Percentiles rank a stretch among this genome's conserved stretches.
phyloP scores from a whole-genome alignment of 2,797 vertebrate species.

The Pterois miles region DNA sequence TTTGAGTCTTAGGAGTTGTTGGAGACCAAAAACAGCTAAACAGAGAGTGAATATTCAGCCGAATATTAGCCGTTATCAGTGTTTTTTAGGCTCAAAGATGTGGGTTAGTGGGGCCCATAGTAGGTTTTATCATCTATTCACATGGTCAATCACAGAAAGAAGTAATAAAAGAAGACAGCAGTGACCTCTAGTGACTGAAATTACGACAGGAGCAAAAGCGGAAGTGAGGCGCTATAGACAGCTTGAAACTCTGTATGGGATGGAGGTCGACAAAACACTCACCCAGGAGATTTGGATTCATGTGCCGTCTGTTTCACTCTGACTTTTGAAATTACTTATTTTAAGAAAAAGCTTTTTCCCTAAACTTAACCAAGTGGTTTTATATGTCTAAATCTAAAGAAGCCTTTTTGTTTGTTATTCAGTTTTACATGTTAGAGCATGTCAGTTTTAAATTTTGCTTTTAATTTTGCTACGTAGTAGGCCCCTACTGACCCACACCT shows the following conservation, averaged over 20 bases:
- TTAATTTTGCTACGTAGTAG: neutral
- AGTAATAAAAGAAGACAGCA: too few species aligned
- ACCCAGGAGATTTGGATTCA: too few species aligned
- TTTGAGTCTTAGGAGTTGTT: neutral
- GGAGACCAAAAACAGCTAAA: neutral
- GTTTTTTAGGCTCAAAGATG: neutral
- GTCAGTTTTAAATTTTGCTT: neutral
- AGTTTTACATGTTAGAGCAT: neutral
- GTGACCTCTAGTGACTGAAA: too few species aligned
- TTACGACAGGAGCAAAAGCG: too few species aligned
- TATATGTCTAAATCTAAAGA: neutral
- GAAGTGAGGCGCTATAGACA: too few species aligned
- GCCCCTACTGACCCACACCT: neutral
- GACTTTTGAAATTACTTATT: too few species aligned
- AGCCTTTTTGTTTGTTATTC: neutral
- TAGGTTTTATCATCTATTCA: neutral
- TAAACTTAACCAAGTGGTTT: neutral
- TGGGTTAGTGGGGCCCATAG: fast-evolving
- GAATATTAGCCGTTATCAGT: neutral
- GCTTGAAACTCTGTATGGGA: too few species aligned
- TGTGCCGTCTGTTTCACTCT: too few species aligned
- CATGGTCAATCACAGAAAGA: too few species aligned
- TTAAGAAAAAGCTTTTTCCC: too few species aligned
- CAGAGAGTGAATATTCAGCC: neutral
- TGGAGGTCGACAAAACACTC: too few species aligned